Evolutionary conservation across 1,140 invertebrate species (phyloP).

Genomic region (Pseudomyrmex pallidus): DNA sequence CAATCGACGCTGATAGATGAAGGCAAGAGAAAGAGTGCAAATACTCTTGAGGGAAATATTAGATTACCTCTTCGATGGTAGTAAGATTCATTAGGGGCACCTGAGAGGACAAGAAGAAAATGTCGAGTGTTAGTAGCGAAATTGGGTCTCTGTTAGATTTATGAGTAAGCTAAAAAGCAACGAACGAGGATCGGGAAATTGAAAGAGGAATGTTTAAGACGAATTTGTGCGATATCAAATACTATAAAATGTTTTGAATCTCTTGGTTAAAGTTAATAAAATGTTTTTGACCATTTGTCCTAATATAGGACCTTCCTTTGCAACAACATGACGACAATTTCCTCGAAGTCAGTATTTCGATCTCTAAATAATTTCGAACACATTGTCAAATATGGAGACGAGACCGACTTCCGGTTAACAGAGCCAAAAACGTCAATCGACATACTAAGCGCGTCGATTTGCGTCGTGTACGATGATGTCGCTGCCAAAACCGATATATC

Average conservation of each 20-base stretch:
- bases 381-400: conserved; percentile 17
- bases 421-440: conserved; percentile 35
- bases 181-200: conserved; percentile 15
- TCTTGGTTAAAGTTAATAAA: conserved; percentile 27
- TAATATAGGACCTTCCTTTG: not conserved
- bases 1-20: conserved; percentile 36
- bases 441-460: conserved; percentile 20
- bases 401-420: conserved; percentile 9
- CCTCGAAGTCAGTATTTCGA: conserved; percentile 23
- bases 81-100: conserved; percentile 77
- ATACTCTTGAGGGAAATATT: conserved; percentile 66
- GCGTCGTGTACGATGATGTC: not conserved
- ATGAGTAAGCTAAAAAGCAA: conserved; percentile 52
- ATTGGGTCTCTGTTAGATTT: conserved; percentile 66
- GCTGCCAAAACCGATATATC: conserved; percentile 26
- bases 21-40: conserved; percentile 43
- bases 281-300: not conserved
- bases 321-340: not conserved
- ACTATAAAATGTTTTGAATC: conserved; percentile 3
- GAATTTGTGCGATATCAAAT: not conserved
- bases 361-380: not conserved
- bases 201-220: not conserved
- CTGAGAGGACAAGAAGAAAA: conserved; percentile 72
- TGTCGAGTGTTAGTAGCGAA: conserved; percentile 68
- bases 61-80: conserved; percentile 81